A percentile compares a stretch with the other conserved stretches of the same genome.
phyloP scores from a whole-genome alignment of 2,797 vertebrate genomes.

The Dromococcyx pavoninus region DNA sequence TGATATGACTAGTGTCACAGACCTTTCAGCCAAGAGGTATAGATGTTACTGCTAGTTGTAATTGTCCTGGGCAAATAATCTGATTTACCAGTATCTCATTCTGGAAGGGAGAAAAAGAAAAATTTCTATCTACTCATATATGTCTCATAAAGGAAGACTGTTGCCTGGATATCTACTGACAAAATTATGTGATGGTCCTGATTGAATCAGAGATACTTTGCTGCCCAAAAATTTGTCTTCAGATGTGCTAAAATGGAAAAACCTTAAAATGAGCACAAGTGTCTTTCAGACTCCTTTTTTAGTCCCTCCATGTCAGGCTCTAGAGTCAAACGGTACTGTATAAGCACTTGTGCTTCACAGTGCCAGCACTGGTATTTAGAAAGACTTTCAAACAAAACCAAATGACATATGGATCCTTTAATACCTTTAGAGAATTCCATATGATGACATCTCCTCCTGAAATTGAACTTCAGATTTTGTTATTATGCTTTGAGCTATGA shows the following conservation, averaged over 20 bases:
- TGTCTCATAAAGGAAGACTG: not conserved
- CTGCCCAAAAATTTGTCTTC: not conserved
- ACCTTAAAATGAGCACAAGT: not conserved
- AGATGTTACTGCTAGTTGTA: not conserved
- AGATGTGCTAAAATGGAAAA: not conserved
- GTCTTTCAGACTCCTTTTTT: not conserved
- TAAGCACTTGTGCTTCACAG: too few relatives aligned
- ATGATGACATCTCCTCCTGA: not conserved
- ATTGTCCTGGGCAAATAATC: not conserved
- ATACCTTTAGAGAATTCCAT: not conserved
- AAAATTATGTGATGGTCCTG: not conserved
- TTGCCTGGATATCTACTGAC: not conserved
- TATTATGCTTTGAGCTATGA: not conserved
- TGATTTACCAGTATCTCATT: not conserved
- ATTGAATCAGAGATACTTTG: not conserved
- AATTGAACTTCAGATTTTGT: not conserved
- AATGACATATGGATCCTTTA: not conserved
- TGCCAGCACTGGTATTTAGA: not conserved
- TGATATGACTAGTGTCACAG: not conserved
- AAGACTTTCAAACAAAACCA: not conserved
- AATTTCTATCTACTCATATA: not conserved
- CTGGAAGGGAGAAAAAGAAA: not conserved
- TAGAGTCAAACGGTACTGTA: not conserved
- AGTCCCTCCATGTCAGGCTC: not conserved
- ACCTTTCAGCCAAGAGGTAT: not conserved